Evolutionary conservation across 2,797 vertebrate genomes (phyloP).

Genomic region (Molossus alvarezi): DNA sequence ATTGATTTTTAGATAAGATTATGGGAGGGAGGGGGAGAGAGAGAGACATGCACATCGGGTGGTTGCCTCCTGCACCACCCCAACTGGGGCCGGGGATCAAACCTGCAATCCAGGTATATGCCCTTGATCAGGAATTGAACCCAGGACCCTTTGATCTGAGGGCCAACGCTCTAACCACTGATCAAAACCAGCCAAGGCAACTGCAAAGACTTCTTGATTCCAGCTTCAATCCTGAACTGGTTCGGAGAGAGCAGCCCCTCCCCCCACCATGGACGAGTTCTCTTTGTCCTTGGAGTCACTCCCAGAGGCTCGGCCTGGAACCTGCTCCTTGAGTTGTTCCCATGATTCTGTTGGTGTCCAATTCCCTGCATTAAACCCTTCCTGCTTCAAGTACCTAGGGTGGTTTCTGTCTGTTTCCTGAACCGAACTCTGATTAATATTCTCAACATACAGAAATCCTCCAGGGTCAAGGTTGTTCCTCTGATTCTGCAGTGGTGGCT

Average conservation of each 20-base stretch:
- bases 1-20: no score
- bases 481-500: background rate
- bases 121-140: no score
- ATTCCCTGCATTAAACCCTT: conserved; percentile 9
- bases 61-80: no score
- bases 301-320: background rate
- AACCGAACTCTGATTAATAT: background rate
- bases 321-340: background rate
- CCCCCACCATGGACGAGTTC: background rate
- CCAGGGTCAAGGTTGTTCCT: background rate
- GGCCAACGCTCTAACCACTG: no score
- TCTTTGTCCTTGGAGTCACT: background rate
- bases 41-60: no score
- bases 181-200: background rate
- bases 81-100: no score
- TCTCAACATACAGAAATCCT: background rate
- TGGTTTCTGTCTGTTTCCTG: background rate
- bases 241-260: background rate
- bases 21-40: no score
- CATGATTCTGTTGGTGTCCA: background rate
- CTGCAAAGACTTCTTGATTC: background rate
- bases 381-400: background rate
- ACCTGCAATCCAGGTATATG: no score
- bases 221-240: background rate
- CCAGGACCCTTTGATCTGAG: no score